phyloP scores from a whole-genome alignment of 2,113 vertebrate genomes.

The Macquaria ambigua region DNA sequence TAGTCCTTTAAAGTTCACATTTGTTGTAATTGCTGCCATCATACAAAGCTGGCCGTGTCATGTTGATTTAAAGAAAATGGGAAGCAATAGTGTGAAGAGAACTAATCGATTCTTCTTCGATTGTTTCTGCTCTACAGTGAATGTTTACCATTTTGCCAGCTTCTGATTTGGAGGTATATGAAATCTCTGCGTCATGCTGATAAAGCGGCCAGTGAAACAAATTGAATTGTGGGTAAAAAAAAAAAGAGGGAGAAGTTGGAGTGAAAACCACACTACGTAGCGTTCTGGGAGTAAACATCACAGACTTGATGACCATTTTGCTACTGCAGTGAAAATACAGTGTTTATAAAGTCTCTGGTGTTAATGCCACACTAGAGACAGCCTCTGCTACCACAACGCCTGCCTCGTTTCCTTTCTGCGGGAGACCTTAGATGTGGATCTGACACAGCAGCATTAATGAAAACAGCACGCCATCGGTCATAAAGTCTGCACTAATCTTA shows the following conservation, averaged over 20 bases:
- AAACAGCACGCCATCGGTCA: constrained; percentile 35
- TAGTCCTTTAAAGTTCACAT: neutral
- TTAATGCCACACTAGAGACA: constrained; percentile 23
- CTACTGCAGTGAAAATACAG: constrained; percentile 15
- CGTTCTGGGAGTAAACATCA: constrained; percentile 4
- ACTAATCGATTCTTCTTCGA: constrained; percentile 21
- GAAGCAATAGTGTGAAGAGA: neutral
- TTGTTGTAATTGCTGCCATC: neutral
- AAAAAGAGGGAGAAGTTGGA: neutral
- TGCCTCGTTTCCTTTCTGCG: constrained; percentile 14
- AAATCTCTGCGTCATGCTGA: constrained; percentile 5
- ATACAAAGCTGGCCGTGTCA: neutral
- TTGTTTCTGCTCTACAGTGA: constrained; percentile 17
- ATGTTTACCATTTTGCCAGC: neutral
- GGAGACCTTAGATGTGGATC: constrained; percentile 47
- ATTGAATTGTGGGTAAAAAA: constrained; percentile 7
- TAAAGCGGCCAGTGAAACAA: constrained; percentile 30
- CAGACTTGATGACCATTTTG: constrained; percentile 27
- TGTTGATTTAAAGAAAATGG: too few species aligned
- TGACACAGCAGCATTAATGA: constrained; percentile 27
- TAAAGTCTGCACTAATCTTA: constrained; percentile 28
- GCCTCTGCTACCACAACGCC: neutral
- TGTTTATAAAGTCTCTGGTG: neutral
- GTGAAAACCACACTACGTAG: constrained; percentile 16
- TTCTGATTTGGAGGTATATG: constrained; percentile 16